phyloP scores from a whole-genome alignment of 2,888 invertebrate genomes.

The Trissoscelio sp. region DNA sequence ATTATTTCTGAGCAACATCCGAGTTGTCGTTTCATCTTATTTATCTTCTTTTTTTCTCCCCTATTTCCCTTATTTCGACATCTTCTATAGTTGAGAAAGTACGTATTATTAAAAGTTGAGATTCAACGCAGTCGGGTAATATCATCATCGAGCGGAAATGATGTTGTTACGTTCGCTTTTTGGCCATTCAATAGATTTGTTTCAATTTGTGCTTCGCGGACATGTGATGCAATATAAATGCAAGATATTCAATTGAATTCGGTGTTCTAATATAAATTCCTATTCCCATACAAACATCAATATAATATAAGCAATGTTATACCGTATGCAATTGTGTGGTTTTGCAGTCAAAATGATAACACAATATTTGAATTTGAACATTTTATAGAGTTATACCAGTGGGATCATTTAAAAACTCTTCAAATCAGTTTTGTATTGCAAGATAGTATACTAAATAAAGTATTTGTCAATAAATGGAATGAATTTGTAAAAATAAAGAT shows the following conservation, averaged over 20 bases:
- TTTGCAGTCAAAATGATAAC: too few relatives aligned
- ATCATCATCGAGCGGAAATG: conserved; percentile 1
- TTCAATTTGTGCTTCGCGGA: not conserved
- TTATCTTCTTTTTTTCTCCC: not conserved
- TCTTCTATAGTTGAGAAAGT: conserved; percentile 35
- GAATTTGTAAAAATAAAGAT: too few relatives aligned
- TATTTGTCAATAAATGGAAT: too few relatives aligned
- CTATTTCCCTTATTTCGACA: not conserved
- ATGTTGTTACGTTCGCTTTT: conserved; percentile 14
- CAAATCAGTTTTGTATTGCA: too few relatives aligned
- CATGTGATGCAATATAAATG: not conserved
- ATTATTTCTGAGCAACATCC: conserved; percentile 39
- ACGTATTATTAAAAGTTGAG: conserved; percentile 33
- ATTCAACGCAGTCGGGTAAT: conserved; percentile 28
- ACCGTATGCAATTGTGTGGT: too few relatives aligned
- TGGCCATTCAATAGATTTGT: not conserved
- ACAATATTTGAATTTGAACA: too few relatives aligned
- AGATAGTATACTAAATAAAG: too few relatives aligned
- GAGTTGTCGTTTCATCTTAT: conserved; percentile 18
- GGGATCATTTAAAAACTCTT: too few relatives aligned
- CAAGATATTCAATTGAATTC: not conserved
- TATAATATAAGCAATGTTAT: too few relatives aligned
- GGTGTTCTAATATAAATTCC: not conserved
- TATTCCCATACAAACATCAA: too few relatives aligned
- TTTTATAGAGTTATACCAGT: too few relatives aligned